Evolutionary conservation across 2,888 invertebrate genomes (phyloP), one percentile per base, ranked within the genome.

Genomic region (Drosophila austrosaltans): DNA sequence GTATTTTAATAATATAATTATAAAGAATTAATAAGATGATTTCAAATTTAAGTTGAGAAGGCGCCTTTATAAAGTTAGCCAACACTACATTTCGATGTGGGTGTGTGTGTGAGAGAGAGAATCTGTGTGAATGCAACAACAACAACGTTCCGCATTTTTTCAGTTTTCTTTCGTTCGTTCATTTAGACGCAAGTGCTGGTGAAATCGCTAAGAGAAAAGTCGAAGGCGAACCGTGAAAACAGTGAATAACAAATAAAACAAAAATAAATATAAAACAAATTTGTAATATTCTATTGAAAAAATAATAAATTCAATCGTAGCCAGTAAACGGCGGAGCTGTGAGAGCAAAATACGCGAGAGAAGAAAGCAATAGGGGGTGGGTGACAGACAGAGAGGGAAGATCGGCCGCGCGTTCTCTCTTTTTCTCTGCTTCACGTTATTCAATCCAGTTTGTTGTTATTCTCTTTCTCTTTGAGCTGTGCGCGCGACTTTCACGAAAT

Each of bases 161-260:
- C 89, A 85, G 85, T 85, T 89, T 81, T 76, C 75, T 77, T 89
- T 86, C 73, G 87, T 67, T 72, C 71, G 84, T 65, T 77, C 74
- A 73, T 60, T 71, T 73, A 63, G 80, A 66, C 85, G 78, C 82
- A 87, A 82, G 85, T 85, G 85, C 81, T 80, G 60, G 73, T 85
- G 62, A 70, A 78, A 66, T 71, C 74, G 58, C 58, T 63, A 53
- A 22, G 22, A 20, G 36, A 22, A 48, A 48, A 20, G 22, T 25
- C 10, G 2, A 10, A 10, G 22, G 25, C 48, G 12, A 25, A 3
- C 3, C 10, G 10, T 58, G 63, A 62, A 28, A 57, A 40, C 57
- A 58, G 56, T 67, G 25, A 59, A 54, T 67, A 57, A 42, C 59
- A 59, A 42, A 25, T 40, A 25, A 42, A 42, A 40, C 10, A 8